Base-by-base conservation (phyloP, 2,113 vertebrate genomes). In the Odontesthes bonariensis region DNA sequence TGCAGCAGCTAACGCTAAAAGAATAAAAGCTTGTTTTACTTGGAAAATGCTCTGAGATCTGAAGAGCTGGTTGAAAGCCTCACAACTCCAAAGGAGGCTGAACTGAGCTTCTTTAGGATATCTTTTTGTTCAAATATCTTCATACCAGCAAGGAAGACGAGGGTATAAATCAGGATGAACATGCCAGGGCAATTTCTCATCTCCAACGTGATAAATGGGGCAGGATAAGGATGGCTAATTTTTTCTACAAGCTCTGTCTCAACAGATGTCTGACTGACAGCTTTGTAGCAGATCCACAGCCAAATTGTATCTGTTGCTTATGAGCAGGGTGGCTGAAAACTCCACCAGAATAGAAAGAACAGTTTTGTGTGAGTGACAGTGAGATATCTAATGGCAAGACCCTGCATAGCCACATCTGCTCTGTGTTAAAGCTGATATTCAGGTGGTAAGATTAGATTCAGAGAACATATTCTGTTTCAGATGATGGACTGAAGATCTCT, bases 241-340 rank as follows among this genome's bases (percentile, higher is more conserved):
- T 63, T 32, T 2, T 42, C 75, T 74, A 78, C 63, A 83, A 44
- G 53, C 65, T 84, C 63, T 3, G 49, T 72, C 68, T 81, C 67
- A 64, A 79, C 73, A 79, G 71, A 87, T 62, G 81, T 69, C 79
- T 16, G 8, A 23, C 46, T 86, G 83, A 86, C 77, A 69, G 58
- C 69, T 73, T 20, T 13, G 58, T 11, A 20, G 69, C 73, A 77
- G 83, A 91, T 81, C 80, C 54, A 16, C 69, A 13, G 68, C 64
- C 58, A 54, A 60, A 58, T 31, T 58, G 33, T 57, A 73, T 60
- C 16, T 55, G 27, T 53, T n/a, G 46, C 17, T 69, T 53, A 23
- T 59, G 54, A 77, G 59, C 49, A 9, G 35, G 19, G 17, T 55
- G 68, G 57, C 63, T 47, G 35, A 2, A 0, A 52, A 69, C 51